Percentiles rank a stretch among this genome's conserved stretches.
phyloP scores from a whole-genome alignment of 2,888 invertebrate genomes.

The Agrilus cyanescens region DNA sequence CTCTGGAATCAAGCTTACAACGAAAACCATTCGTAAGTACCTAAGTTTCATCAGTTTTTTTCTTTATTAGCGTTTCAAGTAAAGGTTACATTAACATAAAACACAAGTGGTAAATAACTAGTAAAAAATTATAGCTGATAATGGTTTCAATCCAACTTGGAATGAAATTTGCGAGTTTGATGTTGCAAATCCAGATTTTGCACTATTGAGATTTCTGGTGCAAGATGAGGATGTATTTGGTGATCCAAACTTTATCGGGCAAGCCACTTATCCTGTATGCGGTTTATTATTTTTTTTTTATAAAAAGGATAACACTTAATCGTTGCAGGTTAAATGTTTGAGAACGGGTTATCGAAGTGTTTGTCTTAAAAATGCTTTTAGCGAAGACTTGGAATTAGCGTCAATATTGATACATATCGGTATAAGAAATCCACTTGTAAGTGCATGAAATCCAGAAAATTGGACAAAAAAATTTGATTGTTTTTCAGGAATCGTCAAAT shows the following conservation, averaged over 20 bases:
- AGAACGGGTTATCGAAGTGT: slow-evolving; percentile 85
- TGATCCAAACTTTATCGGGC: slow-evolving; percentile 92
- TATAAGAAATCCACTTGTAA: slow-evolving; percentile 40
- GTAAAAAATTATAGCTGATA: slow-evolving; percentile 54
- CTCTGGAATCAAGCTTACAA: slow-evolving; percentile 68
- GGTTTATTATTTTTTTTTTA: not conserved
- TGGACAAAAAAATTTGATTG: slow-evolving; percentile 2
- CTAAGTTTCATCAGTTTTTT: no score
- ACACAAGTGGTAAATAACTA: not conserved
- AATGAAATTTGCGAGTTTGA: slow-evolving; percentile 77
- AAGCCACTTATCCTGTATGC: slow-evolving; percentile 79
- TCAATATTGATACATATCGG: slow-evolving; percentile 75
- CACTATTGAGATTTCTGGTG: slow-evolving; percentile 75
- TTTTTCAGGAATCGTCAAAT: slow-evolving; percentile 14
- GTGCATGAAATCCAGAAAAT: slow-evolving; percentile 8
- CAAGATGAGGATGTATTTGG: slow-evolving; percentile 97
- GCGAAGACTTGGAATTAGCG: slow-evolving; percentile 86
- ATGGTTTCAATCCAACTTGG: slow-evolving; percentile 91
- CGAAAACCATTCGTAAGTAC: slow-evolving; percentile 69
- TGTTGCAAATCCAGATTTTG: slow-evolving; percentile 69
- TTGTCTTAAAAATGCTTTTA: slow-evolving; percentile 76
- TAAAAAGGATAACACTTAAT: not conserved
- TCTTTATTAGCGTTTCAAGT: not conserved
- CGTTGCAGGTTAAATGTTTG: slow-evolving; percentile 52
- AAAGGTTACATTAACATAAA: not conserved